phyloP scores from a whole-genome alignment of 1,140 invertebrate species.

The Plutomurus gul region DNA sequence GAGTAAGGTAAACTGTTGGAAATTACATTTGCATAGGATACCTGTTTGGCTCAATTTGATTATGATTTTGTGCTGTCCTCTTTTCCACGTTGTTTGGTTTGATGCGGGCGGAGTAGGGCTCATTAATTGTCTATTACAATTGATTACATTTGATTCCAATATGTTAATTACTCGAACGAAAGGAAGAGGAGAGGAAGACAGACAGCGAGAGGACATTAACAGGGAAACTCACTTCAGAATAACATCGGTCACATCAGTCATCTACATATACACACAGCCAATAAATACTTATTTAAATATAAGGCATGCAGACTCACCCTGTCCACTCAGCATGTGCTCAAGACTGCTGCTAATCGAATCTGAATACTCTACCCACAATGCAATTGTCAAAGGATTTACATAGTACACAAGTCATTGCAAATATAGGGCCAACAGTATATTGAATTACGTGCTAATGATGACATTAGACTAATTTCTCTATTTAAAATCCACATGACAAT shows the following conservation, averaged over 20 bases:
- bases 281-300: too few relatives aligned
- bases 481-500: too few relatives aligned
- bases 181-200: neutral
- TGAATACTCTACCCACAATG: too few relatives aligned
- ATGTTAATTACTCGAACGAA: slow-evolving; percentile 2
- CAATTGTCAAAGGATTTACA: too few relatives aligned
- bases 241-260: too few relatives aligned
- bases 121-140: slow-evolving; percentile 1
- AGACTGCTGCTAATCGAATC: too few relatives aligned
- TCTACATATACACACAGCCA: too few relatives aligned
- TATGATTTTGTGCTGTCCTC: too few relatives aligned
- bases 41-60: neutral
- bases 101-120: neutral
- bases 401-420: too few relatives aligned
- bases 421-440: too few relatives aligned
- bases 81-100: neutral
- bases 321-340: too few relatives aligned
- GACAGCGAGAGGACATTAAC: neutral
- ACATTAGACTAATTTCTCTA: neutral
- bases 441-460: neutral
- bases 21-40: slow-evolving; percentile 2
- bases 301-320: too few relatives aligned
- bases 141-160: slow-evolving; percentile 3
- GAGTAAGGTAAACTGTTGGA: neutral
- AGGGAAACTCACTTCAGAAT: neutral